Base-by-base conservation (phyloP, 1,140 invertebrate genomes). In the Oryzaephilus surinamensis region DNA sequence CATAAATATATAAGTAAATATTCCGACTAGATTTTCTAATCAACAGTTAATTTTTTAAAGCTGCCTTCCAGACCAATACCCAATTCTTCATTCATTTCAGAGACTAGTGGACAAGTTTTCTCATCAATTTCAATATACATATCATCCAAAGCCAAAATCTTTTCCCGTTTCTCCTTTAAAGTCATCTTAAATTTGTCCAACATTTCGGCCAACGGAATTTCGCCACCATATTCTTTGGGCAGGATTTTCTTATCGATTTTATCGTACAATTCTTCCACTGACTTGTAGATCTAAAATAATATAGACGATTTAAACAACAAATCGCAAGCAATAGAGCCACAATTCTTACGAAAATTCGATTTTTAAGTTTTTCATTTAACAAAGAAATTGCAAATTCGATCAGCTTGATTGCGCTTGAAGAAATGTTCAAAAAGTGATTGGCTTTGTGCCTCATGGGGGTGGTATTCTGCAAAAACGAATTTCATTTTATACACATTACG, bases 391-490 rank as follows among this genome's bases (percentile, higher is more conserved):
- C 74, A 54, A 90, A 79, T 52, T 87, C 84, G 33, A 89, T 79
- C 42, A 90, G 69, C 52, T 81, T 79, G 1, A 75, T 73, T 2
- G 82, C 82, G 47, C 74, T 80, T 31, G 72, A 67, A 0, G 84
- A 84, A 32, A 89, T 79, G 55, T 90, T 88, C 13, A 90, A 66
- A 45, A 89, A 83, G 54, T 90, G 84, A 1, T 86, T 82, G 45
- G 81, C 69, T 55, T 90, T 90, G 57, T 89, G 84, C 8, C 85
- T 69, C 73, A 89, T 84, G 1, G 87, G 87, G n/a, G 84, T 80
- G 1, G 84, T 84, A 60, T 84, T 86, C 79, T 85, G 65, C 8
- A 69, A 66, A 54, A 43, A 56, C 50, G 47, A 44, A 41, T n/a
- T n/a, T n/a, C n/a, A n/a, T n/a, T n/a, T n/a, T n/a, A n/a, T n/a